These are phyloP conservation scores for Strigamia transsilvanica DNA, from an alignment of 2,888 invertebrate genomes.

Conservation along the genomic window DNA sequence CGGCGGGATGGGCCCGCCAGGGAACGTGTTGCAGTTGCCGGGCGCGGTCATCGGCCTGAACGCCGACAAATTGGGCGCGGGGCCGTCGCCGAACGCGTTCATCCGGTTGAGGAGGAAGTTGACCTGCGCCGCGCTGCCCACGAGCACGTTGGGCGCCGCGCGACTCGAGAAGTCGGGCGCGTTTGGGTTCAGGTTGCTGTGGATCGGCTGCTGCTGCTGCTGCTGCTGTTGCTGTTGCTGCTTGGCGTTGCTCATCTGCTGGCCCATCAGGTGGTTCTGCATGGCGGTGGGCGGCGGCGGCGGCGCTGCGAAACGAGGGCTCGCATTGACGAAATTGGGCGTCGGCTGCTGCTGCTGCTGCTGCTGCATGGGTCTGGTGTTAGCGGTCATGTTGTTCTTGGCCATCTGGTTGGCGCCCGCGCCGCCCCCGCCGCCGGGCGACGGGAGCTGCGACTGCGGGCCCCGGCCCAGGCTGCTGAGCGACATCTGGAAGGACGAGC, in stretches of 20 bases:
- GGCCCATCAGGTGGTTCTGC: slow-evolving; percentile 24
- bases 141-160: slow-evolving; percentile 60
- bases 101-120: slow-evolving; percentile 44
- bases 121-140: not conserved
- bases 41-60: slow-evolving; percentile 61
- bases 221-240: slow-evolving; percentile 50
- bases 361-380: not conserved
- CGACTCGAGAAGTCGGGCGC: slow-evolving; percentile 79
- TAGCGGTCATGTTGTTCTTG: not conserved
- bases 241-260: slow-evolving; percentile 54
- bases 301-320: not conserved
- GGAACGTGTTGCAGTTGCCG: slow-evolving; percentile 65
- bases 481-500: not conserved
- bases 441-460: slow-evolving; percentile 67
- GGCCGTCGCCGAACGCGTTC: not conserved
- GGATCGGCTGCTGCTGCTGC: slow-evolving; percentile 48
- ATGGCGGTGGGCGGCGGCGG: not conserved
- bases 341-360: slow-evolving; percentile 33
- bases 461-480: slow-evolving; percentile 62
- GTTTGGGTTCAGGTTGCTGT: slow-evolving; percentile 76
- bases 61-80: slow-evolving; percentile 35
- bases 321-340: not conserved
- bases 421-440: not conserved
- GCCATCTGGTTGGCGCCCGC: not conserved
- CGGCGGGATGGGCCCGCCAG: not conserved